Base-by-base conservation (phyloP, 53 echinoderm and acorn worm genomes). In the Echinometra lucunter region DNA sequence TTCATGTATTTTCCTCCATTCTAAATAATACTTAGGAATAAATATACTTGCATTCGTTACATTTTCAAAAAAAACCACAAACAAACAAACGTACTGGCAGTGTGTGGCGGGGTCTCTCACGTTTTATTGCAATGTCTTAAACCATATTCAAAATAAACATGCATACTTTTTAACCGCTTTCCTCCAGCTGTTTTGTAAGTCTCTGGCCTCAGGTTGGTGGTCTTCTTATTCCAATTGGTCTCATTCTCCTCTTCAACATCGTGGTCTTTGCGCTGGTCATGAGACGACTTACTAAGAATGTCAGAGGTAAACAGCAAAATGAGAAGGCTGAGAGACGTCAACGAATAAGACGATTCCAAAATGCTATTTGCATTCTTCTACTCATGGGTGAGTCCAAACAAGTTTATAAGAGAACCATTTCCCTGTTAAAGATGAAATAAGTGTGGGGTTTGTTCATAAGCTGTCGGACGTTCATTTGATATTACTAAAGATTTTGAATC, bases 211-310 rank as follows among this genome's bases (percentile, higher is more conserved):
- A 96, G 85, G 89, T 97, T 27, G 95, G 80, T 69, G 96, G 96
- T 66, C 91, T 97, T 42, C 94, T 95, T 3, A 92, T 96, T 18
- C 98, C 98, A 5, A 94, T 97, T 27, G 96, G 82, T 44, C 45
- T 98, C 69, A 95, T 96, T 37, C 66, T 97, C 44, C 90, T 97
- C 74, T 96, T 96, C 96, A 98, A 98, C 92, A 45, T 95, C 30
- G 95, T 98, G 38, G 88, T 97, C 88, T 98, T 96, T 58, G 45
- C 75, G 40, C 91, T 95, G 93, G 95, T 97, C 34, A 94, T 98
- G 83, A 75, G 58, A 30, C 96, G 85, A 45, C 93, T 98, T 18
- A 89, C 91, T 17, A 96, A 89, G 89, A 95, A 90, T 9, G 94
- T 96, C 35, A 58, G 88, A 6, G 92, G 93, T 4, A 88, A 93